phyloP scores from a whole-genome alignment of 2,113 vertebrate species.

The Stercorarius parasiticus region DNA sequence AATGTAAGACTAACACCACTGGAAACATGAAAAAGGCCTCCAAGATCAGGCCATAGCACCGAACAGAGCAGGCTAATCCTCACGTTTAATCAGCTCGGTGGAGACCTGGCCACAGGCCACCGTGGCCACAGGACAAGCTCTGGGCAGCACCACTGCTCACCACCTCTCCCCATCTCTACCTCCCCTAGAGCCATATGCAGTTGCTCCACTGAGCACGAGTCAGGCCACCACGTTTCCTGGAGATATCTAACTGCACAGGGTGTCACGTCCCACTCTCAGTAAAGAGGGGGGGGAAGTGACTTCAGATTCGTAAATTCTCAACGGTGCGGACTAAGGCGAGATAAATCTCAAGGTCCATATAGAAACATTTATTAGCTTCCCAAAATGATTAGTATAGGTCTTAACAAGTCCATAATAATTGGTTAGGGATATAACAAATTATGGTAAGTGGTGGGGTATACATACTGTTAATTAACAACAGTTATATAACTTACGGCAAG shows the following conservation, averaged over 20 bases:
- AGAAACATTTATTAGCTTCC: too few species aligned
- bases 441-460: too few species aligned
- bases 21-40: neutral
- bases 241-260: neutral
- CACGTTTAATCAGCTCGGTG: neutral
- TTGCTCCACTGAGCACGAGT: fast-evolving
- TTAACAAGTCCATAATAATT: too few species aligned
- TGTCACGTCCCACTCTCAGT: too few species aligned
- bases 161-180: neutral
- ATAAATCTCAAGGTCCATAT: too few species aligned
- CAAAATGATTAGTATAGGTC: too few species aligned
- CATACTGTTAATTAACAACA: too few species aligned
- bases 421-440: too few species aligned
- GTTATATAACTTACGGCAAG: too few species aligned
- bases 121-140: neutral
- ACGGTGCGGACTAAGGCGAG: too few species aligned
- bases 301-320: too few species aligned
- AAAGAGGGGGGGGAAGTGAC: too few species aligned
- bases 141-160: neutral
- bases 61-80: fast-evolving
- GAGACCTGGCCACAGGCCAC: fast-evolving
- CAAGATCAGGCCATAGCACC: neutral
- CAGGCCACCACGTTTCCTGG: neutral
- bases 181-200: neutral
- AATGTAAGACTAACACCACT: neutral